Percentiles rank a stretch among this genome's conserved stretches.
Conservation (phyloP, 1,140 invertebrate genomes). For the Ooceraea biroi region DNA sequence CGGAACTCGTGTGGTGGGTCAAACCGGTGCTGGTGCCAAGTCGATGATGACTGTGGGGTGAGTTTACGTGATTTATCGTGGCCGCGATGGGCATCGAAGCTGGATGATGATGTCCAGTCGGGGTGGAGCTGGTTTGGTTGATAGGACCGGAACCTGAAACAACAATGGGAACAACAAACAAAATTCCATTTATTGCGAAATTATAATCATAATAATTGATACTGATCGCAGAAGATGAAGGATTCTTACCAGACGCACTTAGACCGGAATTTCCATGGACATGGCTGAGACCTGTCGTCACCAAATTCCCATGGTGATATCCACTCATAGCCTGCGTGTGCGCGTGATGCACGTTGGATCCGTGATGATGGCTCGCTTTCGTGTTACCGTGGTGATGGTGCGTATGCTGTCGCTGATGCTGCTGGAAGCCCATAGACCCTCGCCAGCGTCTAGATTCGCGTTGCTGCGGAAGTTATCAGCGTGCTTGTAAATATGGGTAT, state of each 20-base stretch:
- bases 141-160: constrained; percentile 32
- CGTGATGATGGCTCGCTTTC: constrained; percentile 65
- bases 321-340: constrained; percentile 65
- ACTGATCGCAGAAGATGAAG: neutral
- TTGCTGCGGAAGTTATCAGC: constrained; percentile 66
- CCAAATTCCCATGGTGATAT: constrained; percentile 75
- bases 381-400: constrained; percentile 75
- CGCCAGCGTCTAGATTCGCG: constrained; percentile 65
- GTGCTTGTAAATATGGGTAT: constrained; percentile 72
- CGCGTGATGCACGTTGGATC: constrained; percentile 61
- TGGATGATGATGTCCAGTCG: constrained; percentile 61
- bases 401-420: constrained; percentile 75
- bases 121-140: constrained; percentile 14
- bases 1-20: constrained; percentile 53
- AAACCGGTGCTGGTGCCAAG: constrained; percentile 25
- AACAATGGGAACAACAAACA: constrained; percentile 1
- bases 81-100: constrained; percentile 49
- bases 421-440: constrained; percentile 71
- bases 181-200: neutral
- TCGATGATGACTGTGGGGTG: constrained; percentile 66
- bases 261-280: constrained; percentile 60
- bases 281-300: constrained; percentile 44
- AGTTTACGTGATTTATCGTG: constrained; percentile 57
- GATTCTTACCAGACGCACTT: constrained; percentile 17
- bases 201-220: neutral